Percentiles rank a stretch among this genome's conserved stretches.
These are phyloP conservation scores for Phyllostomus discolor DNA, from an alignment of 2,113 vertebrate genomes.

Conservation along the genomic window DNA sequence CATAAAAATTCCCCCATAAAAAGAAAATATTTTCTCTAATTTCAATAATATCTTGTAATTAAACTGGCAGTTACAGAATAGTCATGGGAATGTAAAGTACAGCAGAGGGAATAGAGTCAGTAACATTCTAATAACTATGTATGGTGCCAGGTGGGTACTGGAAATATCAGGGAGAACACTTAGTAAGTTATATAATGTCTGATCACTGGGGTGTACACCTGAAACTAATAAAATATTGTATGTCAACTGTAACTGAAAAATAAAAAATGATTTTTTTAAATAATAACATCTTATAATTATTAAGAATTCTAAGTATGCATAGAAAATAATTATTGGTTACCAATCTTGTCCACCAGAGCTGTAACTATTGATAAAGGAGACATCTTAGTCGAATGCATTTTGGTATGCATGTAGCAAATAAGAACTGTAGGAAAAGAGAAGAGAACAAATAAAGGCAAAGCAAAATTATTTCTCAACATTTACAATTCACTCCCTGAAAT, in stretches of 20 bases:
- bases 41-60: conserved; percentile 4
- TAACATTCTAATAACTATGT: background rate
- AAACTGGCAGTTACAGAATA: background rate
- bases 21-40: background rate
- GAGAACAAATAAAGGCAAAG: background rate
- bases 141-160: no score
- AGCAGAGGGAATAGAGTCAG: background rate
- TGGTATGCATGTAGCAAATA: conserved; percentile 95
- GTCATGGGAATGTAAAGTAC: background rate
- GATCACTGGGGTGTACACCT: background rate
- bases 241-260: background rate
- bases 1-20: conserved; percentile 28
- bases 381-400: conserved; percentile 78
- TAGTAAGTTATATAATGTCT: background rate
- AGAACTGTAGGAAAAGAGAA: conserved; percentile 86
- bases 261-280: background rate
- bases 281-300: background rate
- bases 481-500: conserved; percentile 23
- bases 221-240: background rate
- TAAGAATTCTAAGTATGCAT: conserved; percentile 30
- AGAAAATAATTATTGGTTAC: conserved; percentile 77
- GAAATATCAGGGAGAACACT: background rate
- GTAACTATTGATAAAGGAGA: conserved; percentile 98
- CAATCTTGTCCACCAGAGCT: conserved; percentile 97
- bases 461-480: conserved; percentile 47